Percentiles rank a stretch among this genome's conserved stretches.
Evolutionary conservation across 2,888 invertebrate species (phyloP).

Genomic region (Pheosia gnoma): DNA sequence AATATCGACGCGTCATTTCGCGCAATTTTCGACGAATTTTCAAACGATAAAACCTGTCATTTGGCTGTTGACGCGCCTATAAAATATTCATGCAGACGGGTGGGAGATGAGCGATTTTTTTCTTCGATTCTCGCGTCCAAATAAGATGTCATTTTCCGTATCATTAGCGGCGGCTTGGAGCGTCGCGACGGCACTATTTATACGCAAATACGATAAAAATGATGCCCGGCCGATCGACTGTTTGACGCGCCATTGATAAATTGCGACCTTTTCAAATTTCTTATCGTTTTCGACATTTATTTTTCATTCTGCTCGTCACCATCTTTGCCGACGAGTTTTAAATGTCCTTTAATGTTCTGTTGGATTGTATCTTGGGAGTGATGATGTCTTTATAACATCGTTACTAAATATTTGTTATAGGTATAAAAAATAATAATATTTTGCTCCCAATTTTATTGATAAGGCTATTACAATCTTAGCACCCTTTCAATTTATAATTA

Average conservation of each 20-base stretch:
- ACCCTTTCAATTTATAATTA: too few species aligned
- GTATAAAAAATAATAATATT: neutral
- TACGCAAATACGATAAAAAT: slow-evolving; percentile 84
- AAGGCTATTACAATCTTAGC: too few species aligned
- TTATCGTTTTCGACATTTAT: slow-evolving; percentile 61
- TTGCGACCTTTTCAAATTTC: slow-evolving; percentile 76
- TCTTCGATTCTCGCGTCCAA: slow-evolving; percentile 83
- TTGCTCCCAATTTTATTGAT: too few species aligned
- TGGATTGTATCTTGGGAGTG: slow-evolving; percentile 47
- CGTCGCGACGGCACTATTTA: slow-evolving; percentile 81
- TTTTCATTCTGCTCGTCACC: slow-evolving; percentile 48
- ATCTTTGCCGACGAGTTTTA: slow-evolving; percentile 50
- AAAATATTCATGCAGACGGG: slow-evolving; percentile 83
- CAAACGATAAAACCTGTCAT: slow-evolving; percentile 85
- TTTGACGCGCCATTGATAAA: slow-evolving; percentile 82
- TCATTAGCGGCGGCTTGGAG: slow-evolving; percentile 82
- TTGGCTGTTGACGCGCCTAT: slow-evolving; percentile 83
- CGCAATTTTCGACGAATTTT: slow-evolving; percentile 83
- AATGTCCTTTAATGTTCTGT: slow-evolving; percentile 51
- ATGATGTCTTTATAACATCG: slow-evolving; percentile 35
- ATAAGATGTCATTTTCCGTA: slow-evolving; percentile 85
- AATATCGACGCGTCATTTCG: slow-evolving; percentile 84
- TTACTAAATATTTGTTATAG: neutral
- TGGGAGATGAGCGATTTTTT: slow-evolving; percentile 82
- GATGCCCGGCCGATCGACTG: slow-evolving; percentile 81